Conservation (phyloP, 2,113 vertebrate species). For the Chaetorhynchus papuensis region DNA sequence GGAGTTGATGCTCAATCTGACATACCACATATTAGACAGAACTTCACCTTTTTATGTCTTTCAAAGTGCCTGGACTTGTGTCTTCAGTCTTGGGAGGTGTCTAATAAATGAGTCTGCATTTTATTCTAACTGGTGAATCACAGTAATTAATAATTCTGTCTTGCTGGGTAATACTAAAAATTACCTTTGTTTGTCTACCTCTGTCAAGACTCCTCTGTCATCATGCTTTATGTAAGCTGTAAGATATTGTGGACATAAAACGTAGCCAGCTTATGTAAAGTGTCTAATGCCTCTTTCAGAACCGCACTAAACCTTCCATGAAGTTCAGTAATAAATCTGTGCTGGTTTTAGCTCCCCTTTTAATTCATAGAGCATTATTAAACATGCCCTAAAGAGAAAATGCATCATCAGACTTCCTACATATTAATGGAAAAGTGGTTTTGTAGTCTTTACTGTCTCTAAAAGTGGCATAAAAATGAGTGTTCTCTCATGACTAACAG, state of each 20-base stretch:
- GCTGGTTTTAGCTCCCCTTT: neutral
- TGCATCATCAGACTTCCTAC: neutral
- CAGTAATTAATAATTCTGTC: neutral
- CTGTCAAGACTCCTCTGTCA: neutral
- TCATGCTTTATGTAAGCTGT: neutral
- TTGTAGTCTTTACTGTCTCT: neutral
- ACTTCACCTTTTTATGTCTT: neutral
- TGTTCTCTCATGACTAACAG: neutral
- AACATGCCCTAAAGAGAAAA: neutral
- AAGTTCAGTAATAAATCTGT: neutral
- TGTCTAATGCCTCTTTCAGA: neutral
- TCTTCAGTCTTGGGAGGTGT: neutral
- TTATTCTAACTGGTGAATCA: conserved; percentile 31
- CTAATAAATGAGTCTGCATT: conserved; percentile 8
- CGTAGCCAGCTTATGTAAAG: neutral
- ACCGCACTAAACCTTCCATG: neutral
- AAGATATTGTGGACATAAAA: neutral
- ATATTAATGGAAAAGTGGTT: neutral
- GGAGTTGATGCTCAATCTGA: neutral
- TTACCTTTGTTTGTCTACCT: neutral
- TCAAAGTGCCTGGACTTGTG: neutral
- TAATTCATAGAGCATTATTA: neutral
- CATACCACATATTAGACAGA: neutral
- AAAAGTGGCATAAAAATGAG: neutral
- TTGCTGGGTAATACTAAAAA: neutral